phyloP scores from a whole-genome alignment of 2,113 vertebrate genomes.

The Leptobrachium ailaonicum region DNA sequence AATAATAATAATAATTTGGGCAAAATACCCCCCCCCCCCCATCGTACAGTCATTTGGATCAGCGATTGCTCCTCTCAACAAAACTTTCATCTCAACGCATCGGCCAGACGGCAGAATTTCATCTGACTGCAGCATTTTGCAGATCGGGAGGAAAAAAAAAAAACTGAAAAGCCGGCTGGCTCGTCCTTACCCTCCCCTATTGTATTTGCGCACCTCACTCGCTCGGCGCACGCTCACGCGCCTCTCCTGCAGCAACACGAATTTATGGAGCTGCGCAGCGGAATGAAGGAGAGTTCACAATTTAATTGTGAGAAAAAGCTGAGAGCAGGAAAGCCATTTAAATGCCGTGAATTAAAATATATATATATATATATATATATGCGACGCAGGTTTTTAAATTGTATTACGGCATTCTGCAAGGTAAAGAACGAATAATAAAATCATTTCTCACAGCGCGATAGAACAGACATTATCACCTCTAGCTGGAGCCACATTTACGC shows the following conservation, averaged over 20 bases:
- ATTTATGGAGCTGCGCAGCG: neutral
- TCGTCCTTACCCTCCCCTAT: neutral
- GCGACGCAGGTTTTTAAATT: too few relatives aligned
- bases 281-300: neutral
- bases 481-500: too few relatives aligned
- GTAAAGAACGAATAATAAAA: too few relatives aligned
- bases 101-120: slow-evolving; percentile 46
- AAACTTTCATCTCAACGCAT: slow-evolving; percentile 46
- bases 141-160: slow-evolving; percentile 25
- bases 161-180: slow-evolving; percentile 11
- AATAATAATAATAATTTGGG: too few relatives aligned
- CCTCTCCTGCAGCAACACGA: neutral
- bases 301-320: neutral
- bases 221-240: neutral
- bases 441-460: too few relatives aligned
- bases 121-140: slow-evolving; percentile 56
- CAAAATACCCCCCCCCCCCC: too few relatives aligned
- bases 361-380: too few relatives aligned
- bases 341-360: neutral
- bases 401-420: too few relatives aligned
- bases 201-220: neutral
- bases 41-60: neutral
- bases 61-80: slow-evolving; percentile 27
- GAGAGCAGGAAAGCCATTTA: neutral
- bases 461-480: too few relatives aligned